Conservation (phyloP, 2,113 vertebrate genomes). For the Neopipo cinnamomea region DNA sequence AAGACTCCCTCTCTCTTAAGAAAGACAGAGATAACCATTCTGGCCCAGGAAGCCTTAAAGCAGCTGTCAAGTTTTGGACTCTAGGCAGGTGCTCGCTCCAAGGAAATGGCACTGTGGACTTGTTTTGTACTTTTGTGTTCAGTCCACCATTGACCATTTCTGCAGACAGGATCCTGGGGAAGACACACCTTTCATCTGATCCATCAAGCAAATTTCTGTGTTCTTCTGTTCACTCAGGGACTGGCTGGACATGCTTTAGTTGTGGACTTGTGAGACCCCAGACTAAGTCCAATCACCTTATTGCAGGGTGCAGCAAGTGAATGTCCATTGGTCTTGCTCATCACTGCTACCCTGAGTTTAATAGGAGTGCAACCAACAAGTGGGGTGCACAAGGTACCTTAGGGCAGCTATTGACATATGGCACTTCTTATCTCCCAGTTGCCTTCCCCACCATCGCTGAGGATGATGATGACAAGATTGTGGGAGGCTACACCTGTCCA, state of each 20-base stretch:
- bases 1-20: too few relatives aligned
- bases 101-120: not conserved
- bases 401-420: not conserved
- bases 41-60: not conserved
- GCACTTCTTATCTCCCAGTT: not conserved
- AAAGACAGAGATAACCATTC: not conserved
- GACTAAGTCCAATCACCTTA: not conserved
- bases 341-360: not conserved
- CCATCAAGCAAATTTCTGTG: not conserved
- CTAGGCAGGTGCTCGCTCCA: not conserved
- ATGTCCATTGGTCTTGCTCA: too few relatives aligned
- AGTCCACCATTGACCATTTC: not conserved
- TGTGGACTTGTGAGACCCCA: not conserved
- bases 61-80: not conserved
- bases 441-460: constrained; percentile 42
- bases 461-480: constrained; percentile 78
- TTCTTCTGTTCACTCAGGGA: not conserved
- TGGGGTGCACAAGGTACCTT: not conserved
- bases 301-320: not conserved
- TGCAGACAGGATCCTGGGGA: not conserved
- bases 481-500: constrained; percentile 81
- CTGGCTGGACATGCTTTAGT: not conserved
- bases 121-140: not conserved
- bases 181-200: fast-evolving
- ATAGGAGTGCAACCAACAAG: not conserved